Evolutionary conservation across 2,797 vertebrate species (phyloP).

Genomic region (Ibycter americanus): DNA sequence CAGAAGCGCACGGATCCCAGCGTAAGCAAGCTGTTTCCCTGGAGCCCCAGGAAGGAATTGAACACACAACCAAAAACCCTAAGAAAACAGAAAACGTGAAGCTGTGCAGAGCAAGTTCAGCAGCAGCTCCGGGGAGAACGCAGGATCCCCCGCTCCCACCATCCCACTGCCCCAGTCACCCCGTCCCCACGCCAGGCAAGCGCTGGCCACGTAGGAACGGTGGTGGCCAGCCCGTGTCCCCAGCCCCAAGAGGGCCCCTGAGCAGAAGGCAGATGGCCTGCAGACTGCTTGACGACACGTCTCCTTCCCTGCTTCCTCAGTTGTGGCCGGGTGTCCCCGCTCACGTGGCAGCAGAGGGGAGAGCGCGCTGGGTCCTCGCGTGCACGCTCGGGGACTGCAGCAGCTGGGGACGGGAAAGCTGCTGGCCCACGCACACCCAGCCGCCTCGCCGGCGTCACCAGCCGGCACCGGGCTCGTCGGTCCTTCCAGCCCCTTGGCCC

Average conservation of each 20-base stretch:
- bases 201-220: background rate
- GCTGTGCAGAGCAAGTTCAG: background rate
- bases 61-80: background rate
- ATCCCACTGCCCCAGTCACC: background rate
- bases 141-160: accelerated
- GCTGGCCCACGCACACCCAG: accelerated
- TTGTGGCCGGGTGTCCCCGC: accelerated
- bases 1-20: background rate
- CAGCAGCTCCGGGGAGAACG: background rate
- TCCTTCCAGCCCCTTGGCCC: background rate
- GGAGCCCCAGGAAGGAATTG: background rate
- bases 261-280: background rate
- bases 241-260: background rate
- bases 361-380: accelerated
- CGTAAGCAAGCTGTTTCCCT: background rate
- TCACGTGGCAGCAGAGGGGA: background rate
- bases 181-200: accelerated
- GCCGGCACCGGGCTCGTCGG: accelerated
- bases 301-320: background rate
- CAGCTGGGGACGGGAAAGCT: background rate
- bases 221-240: accelerated
- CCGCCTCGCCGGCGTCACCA: accelerated
- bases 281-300: accelerated
- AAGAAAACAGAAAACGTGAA: background rate
- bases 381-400: accelerated